Percentiles rank a stretch among this genome's conserved stretches.
Conservation (phyloP, 2,113 vertebrate genomes). For the Salvelinus alpinus region DNA sequence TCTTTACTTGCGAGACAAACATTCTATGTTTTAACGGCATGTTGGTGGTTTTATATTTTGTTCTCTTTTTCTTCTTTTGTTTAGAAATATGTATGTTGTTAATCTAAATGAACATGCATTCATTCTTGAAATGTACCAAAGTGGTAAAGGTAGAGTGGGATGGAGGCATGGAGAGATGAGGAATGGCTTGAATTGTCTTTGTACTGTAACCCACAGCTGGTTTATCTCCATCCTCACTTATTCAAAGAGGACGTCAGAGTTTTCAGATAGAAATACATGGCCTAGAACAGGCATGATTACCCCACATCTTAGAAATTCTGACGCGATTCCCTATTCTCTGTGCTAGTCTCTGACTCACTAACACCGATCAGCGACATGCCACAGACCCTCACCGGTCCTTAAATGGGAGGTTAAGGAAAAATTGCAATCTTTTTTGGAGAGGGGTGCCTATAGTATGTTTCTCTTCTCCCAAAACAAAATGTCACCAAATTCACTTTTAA, state of each 20-base stretch:
- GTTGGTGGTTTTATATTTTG: slow-evolving; percentile 54
- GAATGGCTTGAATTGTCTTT: slow-evolving; percentile 24
- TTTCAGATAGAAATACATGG: not conserved
- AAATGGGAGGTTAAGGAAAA: not conserved
- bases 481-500: not conserved
- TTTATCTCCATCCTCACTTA: not conserved
- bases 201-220: not conserved
- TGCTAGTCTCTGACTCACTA: not conserved
- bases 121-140: slow-evolving; percentile 68
- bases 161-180: slow-evolving; percentile 20
- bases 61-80: slow-evolving; percentile 23
- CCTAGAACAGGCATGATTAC: not conserved
- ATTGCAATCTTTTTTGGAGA: too few relatives aligned
- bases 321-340: not conserved
- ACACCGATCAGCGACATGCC: not conserved
- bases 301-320: too few relatives aligned
- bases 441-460: not conserved
- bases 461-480: not conserved
- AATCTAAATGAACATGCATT: slow-evolving; percentile 62
- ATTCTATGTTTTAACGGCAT: slow-evolving; percentile 59
- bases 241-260: not conserved
- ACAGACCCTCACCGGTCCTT: not conserved
- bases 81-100: slow-evolving; percentile 42
- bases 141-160: slow-evolving; percentile 50
- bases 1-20: slow-evolving; percentile 15